Evolutionary conservation across 1,140 invertebrate species (phyloP).

Genomic region (Drosophila tsacasi): DNA sequence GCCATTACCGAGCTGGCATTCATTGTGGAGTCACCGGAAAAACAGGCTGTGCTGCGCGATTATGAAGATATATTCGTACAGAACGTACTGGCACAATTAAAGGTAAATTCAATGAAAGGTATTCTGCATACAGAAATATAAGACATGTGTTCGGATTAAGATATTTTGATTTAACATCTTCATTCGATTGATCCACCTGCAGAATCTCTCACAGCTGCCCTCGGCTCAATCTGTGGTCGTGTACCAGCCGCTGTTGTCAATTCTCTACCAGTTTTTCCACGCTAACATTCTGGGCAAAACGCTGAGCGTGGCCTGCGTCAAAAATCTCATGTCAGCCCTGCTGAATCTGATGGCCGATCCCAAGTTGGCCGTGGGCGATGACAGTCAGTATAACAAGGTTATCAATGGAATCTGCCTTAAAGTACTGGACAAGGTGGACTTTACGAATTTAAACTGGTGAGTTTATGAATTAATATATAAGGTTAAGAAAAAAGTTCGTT

Average conservation of each 20-base stretch:
- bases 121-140: neutral
- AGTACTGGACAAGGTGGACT: slow-evolving; percentile 81
- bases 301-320: slow-evolving; percentile 75
- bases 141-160: neutral
- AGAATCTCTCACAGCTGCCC: slow-evolving; percentile 89
- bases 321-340: slow-evolving; percentile 82
- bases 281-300: slow-evolving; percentile 89
- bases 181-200: slow-evolving; percentile 46
- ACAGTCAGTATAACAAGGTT: slow-evolving; percentile 84
- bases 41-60: slow-evolving; percentile 81
- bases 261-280: slow-evolving; percentile 94
- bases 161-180: neutral
- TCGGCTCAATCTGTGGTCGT: slow-evolving; percentile 94
- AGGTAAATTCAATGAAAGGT: slow-evolving; percentile 41
- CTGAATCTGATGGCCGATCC: slow-evolving; percentile 83
- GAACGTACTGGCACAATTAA: slow-evolving; percentile 82
- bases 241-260: slow-evolving; percentile 93
- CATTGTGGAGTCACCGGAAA: slow-evolving; percentile 82
- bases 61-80: slow-evolving; percentile 85
- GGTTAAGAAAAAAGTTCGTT: too few species aligned
- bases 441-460: slow-evolving; percentile 84
- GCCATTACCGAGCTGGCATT: slow-evolving; percentile 79
- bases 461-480: neutral
- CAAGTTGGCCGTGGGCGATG: slow-evolving; percentile 75
- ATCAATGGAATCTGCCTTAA: slow-evolving; percentile 84